Evolutionary conservation across 2,888 invertebrate genomes (phyloP).

Genomic region (Nineta flava): DNA sequence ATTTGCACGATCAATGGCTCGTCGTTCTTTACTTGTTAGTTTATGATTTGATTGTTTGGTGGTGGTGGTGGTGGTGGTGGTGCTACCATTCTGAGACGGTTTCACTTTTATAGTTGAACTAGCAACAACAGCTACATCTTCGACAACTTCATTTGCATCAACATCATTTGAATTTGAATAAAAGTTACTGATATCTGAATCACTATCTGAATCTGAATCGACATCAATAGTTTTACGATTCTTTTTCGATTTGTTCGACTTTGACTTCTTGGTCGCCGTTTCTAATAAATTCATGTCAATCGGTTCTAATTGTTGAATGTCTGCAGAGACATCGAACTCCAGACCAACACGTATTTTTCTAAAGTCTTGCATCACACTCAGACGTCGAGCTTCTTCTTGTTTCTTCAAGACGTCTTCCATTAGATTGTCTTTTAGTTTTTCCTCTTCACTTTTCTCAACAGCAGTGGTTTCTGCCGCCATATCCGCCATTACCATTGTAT

Average conservation of each 20-base stretch:
- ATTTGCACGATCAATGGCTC: conserved; percentile 55
- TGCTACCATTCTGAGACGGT: conserved; percentile 20
- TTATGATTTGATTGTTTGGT: conserved; percentile 27
- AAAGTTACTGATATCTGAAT: conserved; percentile 49
- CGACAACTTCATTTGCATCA: conserved; percentile 34
- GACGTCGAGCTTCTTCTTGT: conserved; percentile 27
- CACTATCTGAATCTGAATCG: conserved; percentile 31
- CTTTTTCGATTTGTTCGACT: too few relatives aligned
- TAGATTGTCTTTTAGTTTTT: conserved; percentile 24
- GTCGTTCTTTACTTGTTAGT: conserved; percentile 59
- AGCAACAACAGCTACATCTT: conserved; percentile 34
- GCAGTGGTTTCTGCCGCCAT: conserved; percentile 20
- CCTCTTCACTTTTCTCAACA: conserved; percentile 23
- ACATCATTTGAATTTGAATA: conserved; percentile 51
- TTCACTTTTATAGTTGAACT: conserved; percentile 38
- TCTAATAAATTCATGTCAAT: conserved; percentile 15
- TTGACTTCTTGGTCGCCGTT: conserved; percentile 18
- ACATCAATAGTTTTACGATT: conserved; percentile 21
- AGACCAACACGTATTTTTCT: conserved; percentile 61
- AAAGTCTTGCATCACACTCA: conserved; percentile 61
- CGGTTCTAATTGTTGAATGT: conserved; percentile 22
- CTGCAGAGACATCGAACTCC: conserved; percentile 41
- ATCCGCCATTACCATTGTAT: conserved; percentile 11
- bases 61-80: too few relatives aligned
- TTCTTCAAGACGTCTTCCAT: conserved; percentile 12